phyloP scores from a whole-genome alignment of 2,888 invertebrate genomes.

The Luperina nickerlii region DNA sequence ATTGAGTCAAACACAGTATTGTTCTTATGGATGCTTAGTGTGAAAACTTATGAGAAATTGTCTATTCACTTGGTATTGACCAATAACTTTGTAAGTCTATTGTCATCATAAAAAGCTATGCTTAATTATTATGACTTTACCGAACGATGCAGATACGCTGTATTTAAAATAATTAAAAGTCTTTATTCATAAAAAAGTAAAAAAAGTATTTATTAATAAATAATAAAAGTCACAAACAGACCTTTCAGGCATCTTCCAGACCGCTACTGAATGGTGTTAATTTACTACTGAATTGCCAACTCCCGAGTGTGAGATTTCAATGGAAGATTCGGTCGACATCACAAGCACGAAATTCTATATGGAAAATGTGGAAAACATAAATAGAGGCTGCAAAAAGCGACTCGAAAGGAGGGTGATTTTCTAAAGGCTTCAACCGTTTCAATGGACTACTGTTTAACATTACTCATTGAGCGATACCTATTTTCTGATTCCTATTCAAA shows the following conservation, averaged over 20 bases:
- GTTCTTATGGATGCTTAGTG: no score
- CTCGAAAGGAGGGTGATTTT: slow-evolving; percentile 88
- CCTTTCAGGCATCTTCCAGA: slow-evolving; percentile 72
- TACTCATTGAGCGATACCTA: slow-evolving; percentile 85
- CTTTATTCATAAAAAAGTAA: no score
- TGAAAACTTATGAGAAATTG: neutral
- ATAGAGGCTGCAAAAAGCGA: slow-evolving; percentile 84
- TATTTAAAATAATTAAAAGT: neutral
- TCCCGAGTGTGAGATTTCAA: slow-evolving; percentile 83
- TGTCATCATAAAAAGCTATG: neutral
- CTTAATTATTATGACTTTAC: neutral
- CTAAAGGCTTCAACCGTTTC: slow-evolving; percentile 87
- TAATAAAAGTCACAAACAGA: slow-evolving; percentile 54
- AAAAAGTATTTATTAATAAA: no score
- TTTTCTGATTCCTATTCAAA: slow-evolving; percentile 86
- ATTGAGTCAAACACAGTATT: neutral
- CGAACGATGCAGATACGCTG: neutral
- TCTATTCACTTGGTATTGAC: neutral
- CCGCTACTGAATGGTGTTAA: slow-evolving; percentile 84
- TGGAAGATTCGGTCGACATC: slow-evolving; percentile 82
- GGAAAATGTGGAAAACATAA: slow-evolving; percentile 88
- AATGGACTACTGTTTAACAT: slow-evolving; percentile 88
- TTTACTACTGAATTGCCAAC: slow-evolving; percentile 84
- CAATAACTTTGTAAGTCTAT: neutral
- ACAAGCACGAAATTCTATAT: slow-evolving; percentile 83